Percentiles rank a stretch among this genome's conserved stretches.
Evolutionary conservation across 2,797 vertebrate genomes (phyloP).

Genomic region (Pampus argenteus): DNA sequence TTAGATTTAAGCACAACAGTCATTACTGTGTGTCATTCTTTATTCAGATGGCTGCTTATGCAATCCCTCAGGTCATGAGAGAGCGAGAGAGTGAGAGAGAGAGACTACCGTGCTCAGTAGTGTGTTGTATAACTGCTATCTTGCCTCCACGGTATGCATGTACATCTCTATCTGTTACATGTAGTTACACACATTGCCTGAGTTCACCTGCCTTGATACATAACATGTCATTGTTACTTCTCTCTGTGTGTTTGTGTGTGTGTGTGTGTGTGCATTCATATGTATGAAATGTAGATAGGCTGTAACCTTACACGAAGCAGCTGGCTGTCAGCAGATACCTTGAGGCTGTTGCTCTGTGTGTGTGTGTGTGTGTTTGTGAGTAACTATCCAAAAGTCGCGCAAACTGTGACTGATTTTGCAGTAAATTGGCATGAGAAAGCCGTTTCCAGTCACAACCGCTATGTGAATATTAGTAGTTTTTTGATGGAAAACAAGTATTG

Average conservation of each 20-base stretch:
- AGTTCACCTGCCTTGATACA: conserved; percentile 48
- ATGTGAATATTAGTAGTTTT: too few relatives aligned
- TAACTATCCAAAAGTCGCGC: too few relatives aligned
- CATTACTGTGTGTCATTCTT: conserved; percentile 59
- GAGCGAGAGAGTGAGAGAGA: conserved; percentile 14
- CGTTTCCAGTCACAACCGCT: too few relatives aligned
- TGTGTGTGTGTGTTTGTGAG: conserved; percentile 11
- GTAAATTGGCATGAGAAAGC: too few relatives aligned
- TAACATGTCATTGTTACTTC: conserved; percentile 31
- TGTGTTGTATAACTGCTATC: conserved; percentile 64
- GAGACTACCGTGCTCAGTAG: conserved; percentile 31
- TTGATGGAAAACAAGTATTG: too few relatives aligned
- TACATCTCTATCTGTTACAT: conserved; percentile 47
- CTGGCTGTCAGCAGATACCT: conserved; percentile 72
- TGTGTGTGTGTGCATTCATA: neutral
- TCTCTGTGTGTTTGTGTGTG: conserved; percentile 19
- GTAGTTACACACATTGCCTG: conserved; percentile 44
- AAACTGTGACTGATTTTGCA: too few relatives aligned
- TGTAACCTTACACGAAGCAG: conserved; percentile 72
- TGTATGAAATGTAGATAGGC: conserved; percentile 54
- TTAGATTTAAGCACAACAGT: conserved; percentile 49
- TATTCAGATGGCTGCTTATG: conserved; percentile 69
- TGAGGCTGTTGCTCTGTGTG: conserved; percentile 41
- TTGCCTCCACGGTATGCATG: conserved; percentile 51
- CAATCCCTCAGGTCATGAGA: conserved; percentile 55